These are phyloP conservation scores for Nerophis ophidion DNA, from an alignment of 2,113 vertebrate species.

Conservation along the genomic window DNA sequence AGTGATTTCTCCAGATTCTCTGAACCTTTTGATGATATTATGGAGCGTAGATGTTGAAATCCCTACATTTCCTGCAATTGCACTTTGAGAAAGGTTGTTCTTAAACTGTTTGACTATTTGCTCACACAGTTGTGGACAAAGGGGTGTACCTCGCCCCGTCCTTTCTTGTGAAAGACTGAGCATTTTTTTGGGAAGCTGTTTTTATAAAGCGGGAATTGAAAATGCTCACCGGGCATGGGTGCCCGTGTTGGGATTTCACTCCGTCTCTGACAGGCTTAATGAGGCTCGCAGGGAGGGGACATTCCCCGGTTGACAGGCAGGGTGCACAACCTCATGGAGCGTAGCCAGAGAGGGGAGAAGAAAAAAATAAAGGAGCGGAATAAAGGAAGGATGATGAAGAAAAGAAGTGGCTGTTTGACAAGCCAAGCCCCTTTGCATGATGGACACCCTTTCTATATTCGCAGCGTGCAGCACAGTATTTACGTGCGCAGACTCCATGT, in stretches of 20 bases:
- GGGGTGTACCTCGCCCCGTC: no score
- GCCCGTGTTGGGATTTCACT: slow-evolving; percentile 53
- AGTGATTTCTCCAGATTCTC: no score
- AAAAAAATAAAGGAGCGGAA: slow-evolving; percentile 3
- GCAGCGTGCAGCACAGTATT: not conserved
- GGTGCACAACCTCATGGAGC: slow-evolving; percentile 16
- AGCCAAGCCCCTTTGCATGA: slow-evolving; percentile 35
- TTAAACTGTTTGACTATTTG: no score
- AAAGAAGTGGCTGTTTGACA: slow-evolving; percentile 34
- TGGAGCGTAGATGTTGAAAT: no score
- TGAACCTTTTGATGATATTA: no score
- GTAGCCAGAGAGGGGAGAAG: slow-evolving; percentile 12
- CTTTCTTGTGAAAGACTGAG: no score
- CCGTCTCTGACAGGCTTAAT: slow-evolving; percentile 51
- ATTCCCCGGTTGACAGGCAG: slow-evolving; percentile 46
- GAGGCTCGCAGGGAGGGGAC: slow-evolving; percentile 42
- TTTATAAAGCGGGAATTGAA: slow-evolving; percentile 13
- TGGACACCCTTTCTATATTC: slow-evolving; percentile 32
- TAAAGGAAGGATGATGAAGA: slow-evolving; percentile 49
- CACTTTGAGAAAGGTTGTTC: no score
- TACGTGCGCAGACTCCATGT: not conserved
- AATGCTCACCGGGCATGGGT: slow-evolving; percentile 41
- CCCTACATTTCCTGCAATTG: no score
- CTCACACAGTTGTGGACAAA: no score
- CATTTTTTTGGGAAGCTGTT: no score